These are phyloP conservation scores for Hyaena hyaena DNA, from an alignment of 2,113 vertebrate species.

Conservation along the genomic window DNA sequence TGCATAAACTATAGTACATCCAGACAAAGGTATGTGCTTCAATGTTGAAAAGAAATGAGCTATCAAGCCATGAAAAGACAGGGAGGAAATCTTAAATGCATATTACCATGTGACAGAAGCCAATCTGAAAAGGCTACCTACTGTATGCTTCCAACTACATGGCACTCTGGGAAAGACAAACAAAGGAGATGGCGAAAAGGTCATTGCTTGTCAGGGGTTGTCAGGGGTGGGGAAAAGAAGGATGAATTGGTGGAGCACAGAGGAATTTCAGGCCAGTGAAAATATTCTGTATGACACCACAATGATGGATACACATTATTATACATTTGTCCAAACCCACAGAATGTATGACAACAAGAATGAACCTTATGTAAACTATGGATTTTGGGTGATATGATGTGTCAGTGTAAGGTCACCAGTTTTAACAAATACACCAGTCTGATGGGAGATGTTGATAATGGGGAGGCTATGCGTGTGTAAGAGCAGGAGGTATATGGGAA, in stretches of 20 bases:
- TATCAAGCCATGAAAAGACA: background rate
- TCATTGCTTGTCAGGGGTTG: background rate
- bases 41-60: background rate
- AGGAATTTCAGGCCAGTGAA: background rate
- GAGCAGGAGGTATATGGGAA: background rate
- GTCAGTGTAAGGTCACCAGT: background rate
- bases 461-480: background rate
- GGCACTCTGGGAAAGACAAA: background rate
- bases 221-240: background rate
- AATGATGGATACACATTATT: background rate
- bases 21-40: background rate
- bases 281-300: background rate
- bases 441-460: background rate
- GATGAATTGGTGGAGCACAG: background rate
- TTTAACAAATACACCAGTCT: background rate
- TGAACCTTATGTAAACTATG: background rate
- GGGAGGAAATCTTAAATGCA: background rate
- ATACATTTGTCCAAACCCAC: background rate
- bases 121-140: background rate
- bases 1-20: background rate
- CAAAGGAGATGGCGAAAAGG: background rate
- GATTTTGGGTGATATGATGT: background rate
- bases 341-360: background rate
- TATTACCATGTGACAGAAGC: background rate
- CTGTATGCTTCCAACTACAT: background rate